A percentile compares a stretch with the other conserved stretches of the same genome.
These are phyloP conservation scores for Aleiodes testaceus DNA, from an alignment of 2,888 invertebrate species.

Conservation along the genomic window DNA sequence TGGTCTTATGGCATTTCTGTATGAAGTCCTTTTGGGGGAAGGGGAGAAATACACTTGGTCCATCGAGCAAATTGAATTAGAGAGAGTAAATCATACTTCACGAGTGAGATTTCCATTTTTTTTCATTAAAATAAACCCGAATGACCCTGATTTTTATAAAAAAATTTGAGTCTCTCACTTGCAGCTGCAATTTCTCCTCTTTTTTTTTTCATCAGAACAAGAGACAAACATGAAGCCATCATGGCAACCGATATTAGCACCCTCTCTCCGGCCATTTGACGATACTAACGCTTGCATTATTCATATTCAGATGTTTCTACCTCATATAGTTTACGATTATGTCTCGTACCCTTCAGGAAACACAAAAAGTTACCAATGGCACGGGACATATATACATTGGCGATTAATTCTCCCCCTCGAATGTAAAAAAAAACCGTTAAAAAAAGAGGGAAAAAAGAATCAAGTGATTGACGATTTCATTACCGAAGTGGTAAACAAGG, in stretches of 20 bases:
- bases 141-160: neutral
- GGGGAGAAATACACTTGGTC: slow-evolving; percentile 33
- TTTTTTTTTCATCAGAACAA: neutral
- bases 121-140: neutral
- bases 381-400: neutral
- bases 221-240: slow-evolving; percentile 20
- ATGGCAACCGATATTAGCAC: slow-evolving; percentile 45
- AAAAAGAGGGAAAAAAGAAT: neutral
- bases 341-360: slow-evolving; percentile 25
- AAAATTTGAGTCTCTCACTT: too few relatives aligned
- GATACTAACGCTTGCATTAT: slow-evolving; percentile 48
- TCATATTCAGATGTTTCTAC: slow-evolving; percentile 67
- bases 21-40: neutral
- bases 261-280: slow-evolving; percentile 35
- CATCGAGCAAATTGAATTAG: slow-evolving; percentile 32
- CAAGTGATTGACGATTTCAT: too few relatives aligned
- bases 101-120: neutral
- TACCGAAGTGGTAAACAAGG: too few relatives aligned
- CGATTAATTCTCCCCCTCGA: slow-evolving; percentile 10
- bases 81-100: slow-evolving; percentile 23
- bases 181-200: neutral
- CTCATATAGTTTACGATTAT: slow-evolving; percentile 69
- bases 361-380: neutral
- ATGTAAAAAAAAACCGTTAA: slow-evolving; percentile 6
- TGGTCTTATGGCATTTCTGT: slow-evolving; percentile 5